A percentile compares a stretch with the other conserved stretches of the same genome.
Conservation (phyloP, 2,888 invertebrate genomes). For the Cantharis rufa region DNA sequence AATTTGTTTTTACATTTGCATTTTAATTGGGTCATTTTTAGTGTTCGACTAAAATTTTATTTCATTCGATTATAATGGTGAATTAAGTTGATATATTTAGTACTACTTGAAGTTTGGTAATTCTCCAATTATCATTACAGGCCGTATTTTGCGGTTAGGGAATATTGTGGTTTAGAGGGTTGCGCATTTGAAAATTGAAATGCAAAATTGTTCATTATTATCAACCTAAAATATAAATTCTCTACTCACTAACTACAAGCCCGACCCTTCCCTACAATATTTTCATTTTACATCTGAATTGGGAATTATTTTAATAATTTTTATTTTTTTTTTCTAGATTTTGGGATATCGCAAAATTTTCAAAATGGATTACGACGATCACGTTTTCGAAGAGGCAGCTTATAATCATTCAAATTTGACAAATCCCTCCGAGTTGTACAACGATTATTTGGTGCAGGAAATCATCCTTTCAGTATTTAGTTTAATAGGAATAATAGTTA, state of each 20-base stretch:
- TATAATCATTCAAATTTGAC: not conserved
- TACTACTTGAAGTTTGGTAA: not conserved
- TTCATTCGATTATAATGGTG: not conserved
- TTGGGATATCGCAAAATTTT: not conserved
- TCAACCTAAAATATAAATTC: not conserved
- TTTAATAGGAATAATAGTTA: conserved; percentile 11
- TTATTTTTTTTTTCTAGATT: not conserved
- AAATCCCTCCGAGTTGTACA: not conserved
- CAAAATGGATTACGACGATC: conserved; percentile 23
- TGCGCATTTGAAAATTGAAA: not conserved
- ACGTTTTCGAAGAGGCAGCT: conserved; percentile 13
- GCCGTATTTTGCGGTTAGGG: not conserved
- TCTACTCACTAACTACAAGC: not conserved
- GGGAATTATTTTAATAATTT: not conserved
- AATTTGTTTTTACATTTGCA: not conserved
- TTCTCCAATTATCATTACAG: not conserved
- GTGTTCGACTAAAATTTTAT: not conserved
- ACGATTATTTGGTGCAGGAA: conserved; percentile 5
- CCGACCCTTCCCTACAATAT: not conserved
- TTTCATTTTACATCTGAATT: not conserved
- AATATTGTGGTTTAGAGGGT: not conserved
- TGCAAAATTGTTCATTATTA: not conserved
- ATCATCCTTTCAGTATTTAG: conserved; percentile 8
- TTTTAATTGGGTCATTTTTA: not conserved
- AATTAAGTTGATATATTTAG: not conserved